Percentiles rank a stretch among this genome's conserved stretches.
These are phyloP conservation scores for Syrmaticus mikado DNA, from an alignment of 2,113 vertebrate genomes.

Conservation along the genomic window DNA sequence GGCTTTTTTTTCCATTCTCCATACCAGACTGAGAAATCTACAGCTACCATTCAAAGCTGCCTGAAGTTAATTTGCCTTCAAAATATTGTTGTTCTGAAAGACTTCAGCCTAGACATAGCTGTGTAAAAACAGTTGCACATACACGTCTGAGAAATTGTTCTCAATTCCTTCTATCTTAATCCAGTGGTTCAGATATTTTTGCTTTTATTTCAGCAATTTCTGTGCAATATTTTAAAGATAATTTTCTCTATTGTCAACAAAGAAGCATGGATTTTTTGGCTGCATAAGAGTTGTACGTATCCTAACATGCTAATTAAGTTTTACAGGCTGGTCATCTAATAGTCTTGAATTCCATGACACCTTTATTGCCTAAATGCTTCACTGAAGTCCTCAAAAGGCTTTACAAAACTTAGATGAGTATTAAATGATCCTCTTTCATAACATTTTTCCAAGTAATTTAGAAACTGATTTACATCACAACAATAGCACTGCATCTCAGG, in stretches of 20 bases:
- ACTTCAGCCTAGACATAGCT: rapidly evolving
- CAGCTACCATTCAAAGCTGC: not conserved
- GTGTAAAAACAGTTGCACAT: not conserved
- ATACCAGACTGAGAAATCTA: not conserved
- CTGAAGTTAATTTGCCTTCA: not conserved
- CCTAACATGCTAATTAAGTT: not conserved
- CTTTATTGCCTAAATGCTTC: not conserved
- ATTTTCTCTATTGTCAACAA: not conserved
- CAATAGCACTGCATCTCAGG: not conserved
- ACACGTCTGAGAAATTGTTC: not conserved
- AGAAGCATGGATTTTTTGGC: not conserved
- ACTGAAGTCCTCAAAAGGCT: not conserved
- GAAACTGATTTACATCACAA: not conserved
- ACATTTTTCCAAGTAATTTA: not conserved
- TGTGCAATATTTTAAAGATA: not conserved
- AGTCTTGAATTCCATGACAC: not conserved
- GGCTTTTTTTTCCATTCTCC: not conserved
- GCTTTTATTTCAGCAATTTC: not conserved
- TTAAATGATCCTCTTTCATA: not conserved
- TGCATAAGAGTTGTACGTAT: not conserved
- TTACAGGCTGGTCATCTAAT: not conserved
- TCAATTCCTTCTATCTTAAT: not conserved
- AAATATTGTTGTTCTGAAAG: not conserved
- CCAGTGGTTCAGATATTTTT: not conserved
- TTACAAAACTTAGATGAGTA: not conserved